Conservation (phyloP, 2,113 vertebrate species). For the Scolopax mira region DNA sequence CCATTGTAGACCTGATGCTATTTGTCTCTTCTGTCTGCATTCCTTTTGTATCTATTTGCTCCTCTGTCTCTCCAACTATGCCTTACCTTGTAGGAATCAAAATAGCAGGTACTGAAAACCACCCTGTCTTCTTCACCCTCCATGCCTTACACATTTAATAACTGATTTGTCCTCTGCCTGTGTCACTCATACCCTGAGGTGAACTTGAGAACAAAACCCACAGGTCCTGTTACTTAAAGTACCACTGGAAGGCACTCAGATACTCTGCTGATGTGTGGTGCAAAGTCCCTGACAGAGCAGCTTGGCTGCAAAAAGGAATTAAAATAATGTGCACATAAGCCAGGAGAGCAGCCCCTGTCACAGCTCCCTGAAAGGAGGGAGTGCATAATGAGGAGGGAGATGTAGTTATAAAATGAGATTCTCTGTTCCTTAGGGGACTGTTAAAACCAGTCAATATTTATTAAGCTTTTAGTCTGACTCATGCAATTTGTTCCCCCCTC, state of each 20-base stretch:
- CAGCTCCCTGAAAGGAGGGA: neutral
- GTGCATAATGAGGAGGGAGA: neutral
- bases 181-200: neutral
- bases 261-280: neutral
- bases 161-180: neutral
- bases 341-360: neutral
- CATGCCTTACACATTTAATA: neutral
- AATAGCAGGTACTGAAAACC: neutral
- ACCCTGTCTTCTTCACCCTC: neutral
- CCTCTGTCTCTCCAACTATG: neutral
- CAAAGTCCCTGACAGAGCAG: neutral
- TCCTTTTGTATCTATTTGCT: neutral
- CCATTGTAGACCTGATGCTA: neutral
- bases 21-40: neutral
- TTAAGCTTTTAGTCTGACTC: conserved; percentile 69
- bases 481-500: conserved; percentile 47
- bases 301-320: neutral
- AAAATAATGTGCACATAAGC: neutral
- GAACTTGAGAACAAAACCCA: neutral
- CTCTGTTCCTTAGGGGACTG: conserved; percentile 3
- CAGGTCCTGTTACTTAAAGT: neutral
- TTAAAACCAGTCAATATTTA: conserved; percentile 68
- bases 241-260: neutral
- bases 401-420: conserved; percentile 45
- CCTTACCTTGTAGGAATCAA: neutral